Percentiles rank a stretch among this genome's conserved stretches.
Conservation (phyloP, 2,888 invertebrate species). For the Polydrusus pterygomalis region DNA sequence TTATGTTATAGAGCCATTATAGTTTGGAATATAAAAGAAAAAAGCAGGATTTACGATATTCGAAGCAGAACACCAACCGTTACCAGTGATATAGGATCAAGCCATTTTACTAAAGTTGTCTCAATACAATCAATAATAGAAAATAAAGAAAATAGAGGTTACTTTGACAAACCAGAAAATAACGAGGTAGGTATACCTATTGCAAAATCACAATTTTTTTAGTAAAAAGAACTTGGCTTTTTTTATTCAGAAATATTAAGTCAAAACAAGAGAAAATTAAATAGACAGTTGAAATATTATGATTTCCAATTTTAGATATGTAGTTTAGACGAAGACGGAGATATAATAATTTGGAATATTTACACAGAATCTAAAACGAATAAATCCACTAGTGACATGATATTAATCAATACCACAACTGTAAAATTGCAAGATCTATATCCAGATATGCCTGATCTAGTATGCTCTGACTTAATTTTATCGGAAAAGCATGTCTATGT, state of each 20-base stretch:
- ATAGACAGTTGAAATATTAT: not conserved
- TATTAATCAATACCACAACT: slow-evolving; percentile 71
- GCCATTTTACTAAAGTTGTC: slow-evolving; percentile 63
- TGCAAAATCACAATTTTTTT: too few relatives aligned
- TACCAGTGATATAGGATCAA: slow-evolving; percentile 62
- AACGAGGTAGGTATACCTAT: slow-evolving; percentile 52
- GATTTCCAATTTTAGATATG: slow-evolving; percentile 69
- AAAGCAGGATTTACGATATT: slow-evolving; percentile 37
- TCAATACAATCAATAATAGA: slow-evolving; percentile 50
- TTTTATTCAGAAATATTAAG: too few relatives aligned
- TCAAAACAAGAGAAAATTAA: too few relatives aligned
- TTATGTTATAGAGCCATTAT: slow-evolving; percentile 61
- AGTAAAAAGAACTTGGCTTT: too few relatives aligned
- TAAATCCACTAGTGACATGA: slow-evolving; percentile 64
- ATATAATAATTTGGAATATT: slow-evolving; percentile 73
- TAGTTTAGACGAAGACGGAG: slow-evolving; percentile 73
- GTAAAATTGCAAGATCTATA: slow-evolving; percentile 65
- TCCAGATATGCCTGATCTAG: slow-evolving; percentile 65
- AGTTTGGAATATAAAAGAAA: slow-evolving; percentile 64
- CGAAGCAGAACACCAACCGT: slow-evolving; percentile 59
- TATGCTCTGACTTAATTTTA: slow-evolving; percentile 71
- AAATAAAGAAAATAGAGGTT: slow-evolving; percentile 7
- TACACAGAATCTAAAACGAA: slow-evolving; percentile 62
- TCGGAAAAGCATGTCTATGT: slow-evolving; percentile 71
- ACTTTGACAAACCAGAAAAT: slow-evolving; percentile 44